These are phyloP conservation scores for Stegophylla sp. DNA, from an alignment of 2,888 invertebrate species.

Conservation along the genomic window DNA sequence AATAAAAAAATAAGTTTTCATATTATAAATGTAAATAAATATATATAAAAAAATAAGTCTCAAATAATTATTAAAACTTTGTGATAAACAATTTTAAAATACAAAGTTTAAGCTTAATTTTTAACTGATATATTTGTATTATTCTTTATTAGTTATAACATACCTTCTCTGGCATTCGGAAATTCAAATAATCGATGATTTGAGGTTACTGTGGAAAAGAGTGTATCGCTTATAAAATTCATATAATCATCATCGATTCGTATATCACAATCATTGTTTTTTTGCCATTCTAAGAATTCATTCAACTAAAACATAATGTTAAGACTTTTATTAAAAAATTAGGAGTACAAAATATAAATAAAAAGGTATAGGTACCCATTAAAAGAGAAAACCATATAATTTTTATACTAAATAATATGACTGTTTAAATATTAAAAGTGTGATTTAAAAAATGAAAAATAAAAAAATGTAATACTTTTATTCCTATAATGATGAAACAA, in stretches of 20 bases:
- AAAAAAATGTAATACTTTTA: too few species aligned
- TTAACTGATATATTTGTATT: too few species aligned
- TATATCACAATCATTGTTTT: conserved; percentile 72
- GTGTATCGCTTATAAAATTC: conserved; percentile 86
- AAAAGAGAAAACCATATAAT: too few species aligned
- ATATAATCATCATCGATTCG: conserved; percentile 85
- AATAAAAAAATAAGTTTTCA: not conserved
- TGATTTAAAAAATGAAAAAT: too few species aligned
- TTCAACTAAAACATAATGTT: conserved; percentile 68
- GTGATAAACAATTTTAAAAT: not conserved
- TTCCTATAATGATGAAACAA: too few species aligned
- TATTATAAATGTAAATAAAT: not conserved
- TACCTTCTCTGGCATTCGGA: conserved; percentile 96
- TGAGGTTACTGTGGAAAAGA: conserved; percentile 83
- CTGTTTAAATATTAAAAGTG: too few species aligned
- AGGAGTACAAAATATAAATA: not conserved
- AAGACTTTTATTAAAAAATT: not conserved
- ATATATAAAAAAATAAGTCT: not conserved
- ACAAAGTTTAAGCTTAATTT: not conserved
- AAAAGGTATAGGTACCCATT: too few species aligned
- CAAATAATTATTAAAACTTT: conserved; percentile 8
- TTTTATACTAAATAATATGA: too few species aligned
- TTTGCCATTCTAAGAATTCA: conserved; percentile 76
- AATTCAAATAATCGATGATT: conserved; percentile 88
- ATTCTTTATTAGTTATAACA: conserved; percentile 62